Percentiles rank a stretch among this genome's conserved stretches.
Evolutionary conservation across 1,140 invertebrate species (phyloP).

Genomic region (Campoletis sonorensis): DNA sequence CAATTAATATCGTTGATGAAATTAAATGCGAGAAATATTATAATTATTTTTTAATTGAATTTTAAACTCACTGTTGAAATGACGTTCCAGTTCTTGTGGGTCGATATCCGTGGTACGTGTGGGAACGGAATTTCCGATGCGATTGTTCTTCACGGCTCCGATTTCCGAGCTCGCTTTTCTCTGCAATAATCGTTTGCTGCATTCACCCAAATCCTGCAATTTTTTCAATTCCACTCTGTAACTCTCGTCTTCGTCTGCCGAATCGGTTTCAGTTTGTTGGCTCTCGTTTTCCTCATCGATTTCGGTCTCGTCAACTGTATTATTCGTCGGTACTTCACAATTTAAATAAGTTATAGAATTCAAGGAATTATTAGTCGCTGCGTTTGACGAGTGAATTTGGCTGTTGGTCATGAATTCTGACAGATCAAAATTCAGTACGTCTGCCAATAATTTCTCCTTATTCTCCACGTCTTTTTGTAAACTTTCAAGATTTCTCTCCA

Average conservation of each 20-base stretch:
- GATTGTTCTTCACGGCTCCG: conserved; percentile 50
- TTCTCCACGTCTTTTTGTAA: conserved; percentile 77
- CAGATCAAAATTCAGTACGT: conserved; percentile 76
- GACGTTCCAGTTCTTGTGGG: conserved; percentile 57
- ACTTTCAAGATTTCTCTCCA: conserved; percentile 75
- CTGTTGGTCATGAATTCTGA: conserved; percentile 70
- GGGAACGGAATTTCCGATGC: conserved; percentile 55
- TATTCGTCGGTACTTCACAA: conserved; percentile 53
- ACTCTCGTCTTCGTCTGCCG: conserved; percentile 63
- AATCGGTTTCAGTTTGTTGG: conserved; percentile 40
- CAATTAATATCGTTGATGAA: no score
- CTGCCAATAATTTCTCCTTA: conserved; percentile 77
- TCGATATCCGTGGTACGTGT: conserved; percentile 42
- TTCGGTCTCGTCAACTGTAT: conserved; percentile 50
- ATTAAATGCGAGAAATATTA: no score
- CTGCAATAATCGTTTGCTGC: conserved; percentile 65
- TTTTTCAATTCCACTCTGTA: conserved; percentile 69
- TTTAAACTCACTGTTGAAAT: conserved; percentile 69
- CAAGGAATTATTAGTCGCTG: conserved; percentile 46
- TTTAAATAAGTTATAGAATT: conserved; percentile 56
- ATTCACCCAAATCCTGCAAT: conserved; percentile 67
- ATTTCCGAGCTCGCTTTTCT: conserved; percentile 54
- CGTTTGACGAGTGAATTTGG: conserved; percentile 52
- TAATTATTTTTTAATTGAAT: no score
- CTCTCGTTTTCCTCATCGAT: conserved; percentile 48